Evolutionary conservation across 2,113 vertebrate species (phyloP), one percentile per base, ranked within the genome.

Genomic region (Sturnus vulgaris): DNA sequence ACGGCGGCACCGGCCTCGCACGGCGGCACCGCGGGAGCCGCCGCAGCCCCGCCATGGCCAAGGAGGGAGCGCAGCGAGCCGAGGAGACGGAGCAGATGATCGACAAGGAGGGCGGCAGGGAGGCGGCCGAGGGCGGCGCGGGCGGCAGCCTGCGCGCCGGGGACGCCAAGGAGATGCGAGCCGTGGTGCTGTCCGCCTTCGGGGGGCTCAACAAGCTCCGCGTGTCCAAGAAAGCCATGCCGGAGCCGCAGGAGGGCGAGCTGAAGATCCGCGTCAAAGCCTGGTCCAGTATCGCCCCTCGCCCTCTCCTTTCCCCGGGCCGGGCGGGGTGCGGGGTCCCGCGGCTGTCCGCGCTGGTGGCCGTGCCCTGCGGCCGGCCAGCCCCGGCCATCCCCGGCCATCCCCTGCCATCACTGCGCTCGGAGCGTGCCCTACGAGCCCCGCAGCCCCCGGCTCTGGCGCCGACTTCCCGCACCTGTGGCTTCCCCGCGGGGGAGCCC

Each of bases 191-290:
- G 92, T 95, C 98, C 25, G 99, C 98, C 64, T 99, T 99, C 90
- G 99, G 99, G 42, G 99, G 99, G 71, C 98, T 99, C 47, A 99
- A 98, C 98, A 99, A 99, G 98, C 98, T 99, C 97, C 97, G 99
- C 95, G 98, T 99, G 37, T 97, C 97, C 97, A 98, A 98, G 97
- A 99, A 98, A 97, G 94, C 98, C 86, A 99, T 99, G 99, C 99
- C 99, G 25, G 99, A 99, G 97, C 98, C 99, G 3, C 99, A 98
- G 97, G 98, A 98, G 57, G 98, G 99, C n/a, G 99, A 99, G 97
- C 98, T 99, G 93, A 99, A 99, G 98, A 99, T 99, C 96, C 98
- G 99, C 92, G 99, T 99, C 95, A 99, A 99, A 99, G 98, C 99
- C 94, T 99, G 99, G 99, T 99, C 57, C 55, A 96, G 79, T 90